These are phyloP conservation scores for Agraylea sexmaculata DNA, from an alignment of 1,140 invertebrate genomes.

Conservation along the genomic window DNA sequence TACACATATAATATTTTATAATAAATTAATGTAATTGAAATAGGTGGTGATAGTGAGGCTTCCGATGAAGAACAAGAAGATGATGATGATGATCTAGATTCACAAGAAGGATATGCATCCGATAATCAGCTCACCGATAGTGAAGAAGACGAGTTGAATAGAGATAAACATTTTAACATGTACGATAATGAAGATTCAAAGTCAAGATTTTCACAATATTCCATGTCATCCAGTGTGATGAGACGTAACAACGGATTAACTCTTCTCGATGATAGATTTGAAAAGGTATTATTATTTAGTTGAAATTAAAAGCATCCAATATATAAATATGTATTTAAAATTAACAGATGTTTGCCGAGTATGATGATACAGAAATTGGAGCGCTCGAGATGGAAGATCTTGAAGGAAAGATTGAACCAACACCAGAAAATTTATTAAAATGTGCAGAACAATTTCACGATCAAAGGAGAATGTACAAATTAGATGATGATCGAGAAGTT, in stretches of 20 bases:
- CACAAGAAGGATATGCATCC: slow-evolving; percentile 29
- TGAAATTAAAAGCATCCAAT: not conserved
- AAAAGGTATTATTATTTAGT: slow-evolving; percentile 49
- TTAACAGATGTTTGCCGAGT: slow-evolving; percentile 65
- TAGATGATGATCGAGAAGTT: slow-evolving; percentile 62
- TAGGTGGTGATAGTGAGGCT: slow-evolving; percentile 19
- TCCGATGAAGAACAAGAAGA: slow-evolving; percentile 31
- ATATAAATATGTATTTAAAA: slow-evolving; percentile 10
- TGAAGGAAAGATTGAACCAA: slow-evolving; percentile 60
- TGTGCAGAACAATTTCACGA: slow-evolving; percentile 51
- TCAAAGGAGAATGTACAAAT: slow-evolving; percentile 46
- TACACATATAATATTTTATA: no score
- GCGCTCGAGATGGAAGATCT: slow-evolving; percentile 82
- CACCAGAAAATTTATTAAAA: slow-evolving; percentile 53
- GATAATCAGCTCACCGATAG: slow-evolving; percentile 25
- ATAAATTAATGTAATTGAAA: not conserved
- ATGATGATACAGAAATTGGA: slow-evolving; percentile 84
- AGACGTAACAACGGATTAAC: slow-evolving; percentile 72
- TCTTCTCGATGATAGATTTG: slow-evolving; percentile 82
- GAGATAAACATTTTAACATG: slow-evolving; percentile 28
- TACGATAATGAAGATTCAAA: slow-evolving; percentile 68
- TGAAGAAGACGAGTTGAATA: slow-evolving; percentile 33
- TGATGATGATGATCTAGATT: slow-evolving; percentile 44
- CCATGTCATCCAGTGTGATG: slow-evolving; percentile 86
- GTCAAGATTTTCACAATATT: slow-evolving; percentile 86